Evolutionary conservation across 2,113 vertebrate species (phyloP).

Genomic region (Prunella himalayana): DNA sequence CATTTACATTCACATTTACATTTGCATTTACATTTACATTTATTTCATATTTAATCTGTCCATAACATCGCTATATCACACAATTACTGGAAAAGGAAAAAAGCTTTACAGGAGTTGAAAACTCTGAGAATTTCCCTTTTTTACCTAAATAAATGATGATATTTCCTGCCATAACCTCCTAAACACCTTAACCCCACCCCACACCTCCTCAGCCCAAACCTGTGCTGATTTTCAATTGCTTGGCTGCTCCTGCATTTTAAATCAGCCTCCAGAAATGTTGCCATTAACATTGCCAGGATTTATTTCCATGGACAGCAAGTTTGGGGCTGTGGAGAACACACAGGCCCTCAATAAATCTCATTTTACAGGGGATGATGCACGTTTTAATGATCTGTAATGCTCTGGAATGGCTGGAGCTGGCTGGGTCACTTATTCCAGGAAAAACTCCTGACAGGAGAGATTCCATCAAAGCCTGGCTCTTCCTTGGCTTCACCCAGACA

Average conservation of each 20-base stretch:
- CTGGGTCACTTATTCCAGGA: not conserved
- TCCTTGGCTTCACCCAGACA: not conserved
- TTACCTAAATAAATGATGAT: not conserved
- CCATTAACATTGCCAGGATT: not conserved
- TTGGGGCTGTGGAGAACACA: not conserved
- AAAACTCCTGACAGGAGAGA: not conserved
- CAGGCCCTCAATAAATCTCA: not conserved
- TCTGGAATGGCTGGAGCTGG: not conserved
- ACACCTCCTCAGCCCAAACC: not conserved
- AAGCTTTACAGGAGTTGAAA: not conserved
- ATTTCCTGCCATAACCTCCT: rapidly evolving
- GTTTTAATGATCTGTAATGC: not conserved
- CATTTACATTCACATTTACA: no score
- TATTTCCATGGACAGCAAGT: not conserved
- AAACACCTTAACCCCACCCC: no score
- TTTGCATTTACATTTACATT: not conserved
- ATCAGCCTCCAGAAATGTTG: not conserved
- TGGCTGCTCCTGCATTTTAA: not conserved
- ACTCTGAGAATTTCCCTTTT: no score
- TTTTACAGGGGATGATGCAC: not conserved
- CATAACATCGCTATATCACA: not conserved
- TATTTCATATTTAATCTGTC: not conserved
- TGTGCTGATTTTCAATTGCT: not conserved
- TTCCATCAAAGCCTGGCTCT: not conserved
- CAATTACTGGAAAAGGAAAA: not conserved